Percentiles rank a stretch among this genome's conserved stretches.
Conservation (phyloP, 2,113 vertebrate species). For the Atherinomorus stipes region DNA sequence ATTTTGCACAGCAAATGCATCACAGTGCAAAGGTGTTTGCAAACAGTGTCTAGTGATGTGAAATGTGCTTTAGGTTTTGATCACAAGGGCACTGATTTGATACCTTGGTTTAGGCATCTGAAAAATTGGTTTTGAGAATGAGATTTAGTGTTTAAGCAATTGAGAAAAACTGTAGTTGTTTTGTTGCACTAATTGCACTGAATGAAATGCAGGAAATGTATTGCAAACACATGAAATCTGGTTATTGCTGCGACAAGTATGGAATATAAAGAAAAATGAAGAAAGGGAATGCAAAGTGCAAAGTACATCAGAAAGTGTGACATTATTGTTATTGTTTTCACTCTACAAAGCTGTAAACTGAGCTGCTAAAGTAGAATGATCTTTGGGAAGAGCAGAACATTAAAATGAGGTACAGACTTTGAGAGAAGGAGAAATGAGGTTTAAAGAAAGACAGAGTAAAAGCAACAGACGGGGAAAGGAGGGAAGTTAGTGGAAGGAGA, state of each 20-base stretch:
- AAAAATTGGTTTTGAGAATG: too few relatives aligned
- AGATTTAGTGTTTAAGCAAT: too few relatives aligned
- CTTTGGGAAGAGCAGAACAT: not conserved
- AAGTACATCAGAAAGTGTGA: slow-evolving; percentile 14
- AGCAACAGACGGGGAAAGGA: not conserved
- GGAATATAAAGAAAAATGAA: not conserved
- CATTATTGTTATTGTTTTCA: slow-evolving; percentile 8
- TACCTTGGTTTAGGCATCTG: too few relatives aligned
- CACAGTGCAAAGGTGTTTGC: too few relatives aligned
- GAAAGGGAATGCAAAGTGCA: not conserved
- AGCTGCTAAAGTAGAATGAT: slow-evolving; percentile 5
- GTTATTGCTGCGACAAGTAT: not conserved
- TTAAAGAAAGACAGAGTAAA: not conserved
- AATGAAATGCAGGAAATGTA: slow-evolving; percentile 4
- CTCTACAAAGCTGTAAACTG: not conserved
- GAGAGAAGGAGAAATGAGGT: not conserved
- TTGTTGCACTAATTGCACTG: slow-evolving; percentile 4
- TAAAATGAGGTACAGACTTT: not conserved
- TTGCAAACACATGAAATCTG: not conserved
- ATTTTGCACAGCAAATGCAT: too few relatives aligned
- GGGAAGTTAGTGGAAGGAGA: not conserved
- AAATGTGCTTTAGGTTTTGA: too few relatives aligned
- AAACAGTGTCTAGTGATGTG: too few relatives aligned
- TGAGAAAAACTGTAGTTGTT: too few relatives aligned
- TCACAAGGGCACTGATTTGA: too few relatives aligned